Evolutionary conservation across 1,140 invertebrate species (phyloP), one percentile per base, ranked within the genome.

Genomic region (Uloborus diversus): DNA sequence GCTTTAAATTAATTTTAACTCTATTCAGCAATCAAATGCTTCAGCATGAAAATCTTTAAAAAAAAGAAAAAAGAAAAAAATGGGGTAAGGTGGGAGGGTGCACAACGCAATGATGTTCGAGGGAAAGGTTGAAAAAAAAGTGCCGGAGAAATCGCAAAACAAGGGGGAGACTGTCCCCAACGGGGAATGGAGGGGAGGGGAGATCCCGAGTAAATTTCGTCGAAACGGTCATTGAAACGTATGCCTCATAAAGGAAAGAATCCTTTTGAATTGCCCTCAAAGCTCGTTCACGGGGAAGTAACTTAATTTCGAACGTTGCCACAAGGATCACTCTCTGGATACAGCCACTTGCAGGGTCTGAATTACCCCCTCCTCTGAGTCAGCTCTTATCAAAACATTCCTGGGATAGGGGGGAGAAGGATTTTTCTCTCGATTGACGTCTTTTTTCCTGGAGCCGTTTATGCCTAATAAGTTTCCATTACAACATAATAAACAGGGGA

Each of bases 331-430:
- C 49, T 20, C 49, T 53, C 49, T 53, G 17, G 49, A 53, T 53
- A 53, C 49, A 53, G 49, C 49, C 49, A 53, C 49, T 53, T 53
- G 49, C 49, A 20, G 7, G 49, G 49, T 14, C 17, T 53, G 49
- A 14, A 53, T 53, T 53, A 69, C 51, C 66, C 25, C 33, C 32
- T n/a, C 66, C 28, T 69, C 66, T 69, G 66, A 69, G 66, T 69
- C 66, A 69, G 66, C 47, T n/a, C 66, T 69, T 69, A 69, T 69
- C 66, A 69, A 69, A 69, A 69, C 66, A 69, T 69, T 69, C 66
- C 51, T 69, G 66, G 17, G 51, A n/a, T n/a, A 14, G 61, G 61
- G 61, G 30, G 64, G 17, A 11, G n/a, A n/a, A n/a, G n/a, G n/a
- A n/a, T n/a, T n/a, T n/a, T 14, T 49, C 25, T 25, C 64, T 25